These are phyloP conservation scores for Synaphobranchus kaupii DNA, from an alignment of 2,797 vertebrate species.

Conservation along the genomic window DNA sequence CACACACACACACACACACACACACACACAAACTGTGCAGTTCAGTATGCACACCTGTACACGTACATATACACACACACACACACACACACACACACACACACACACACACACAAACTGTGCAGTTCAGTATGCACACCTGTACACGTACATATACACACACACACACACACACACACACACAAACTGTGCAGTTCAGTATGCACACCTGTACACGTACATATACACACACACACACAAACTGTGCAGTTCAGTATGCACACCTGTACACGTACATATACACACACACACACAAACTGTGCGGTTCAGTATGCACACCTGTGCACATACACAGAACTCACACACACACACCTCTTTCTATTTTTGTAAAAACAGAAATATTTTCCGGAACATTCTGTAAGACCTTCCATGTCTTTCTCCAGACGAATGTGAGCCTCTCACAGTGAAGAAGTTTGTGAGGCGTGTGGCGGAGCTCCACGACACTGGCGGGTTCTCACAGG, in stretches of 20 bases:
- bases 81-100: neutral
- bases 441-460: constrained; percentile 93
- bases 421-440: constrained; percentile 88
- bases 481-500: constrained; percentile 89
- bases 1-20: neutral
- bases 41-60: neutral
- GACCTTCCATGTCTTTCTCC: constrained; percentile 5
- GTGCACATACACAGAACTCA: neutral
- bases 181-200: neutral
- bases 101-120: neutral
- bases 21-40: too few relatives aligned
- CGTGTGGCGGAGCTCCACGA: constrained; percentile 91
- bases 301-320: neutral
- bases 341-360: neutral
- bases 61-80: neutral
- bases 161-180: neutral
- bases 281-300: neutral
- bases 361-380: neutral
- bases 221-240: neutral
- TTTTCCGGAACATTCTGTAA: neutral
- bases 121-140: neutral
- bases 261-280: neutral
- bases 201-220: neutral
- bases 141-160: neutral
- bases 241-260: too few relatives aligned